Evolutionary conservation across 1,140 invertebrate species (phyloP).

Genomic region (Carposina sasakii): DNA sequence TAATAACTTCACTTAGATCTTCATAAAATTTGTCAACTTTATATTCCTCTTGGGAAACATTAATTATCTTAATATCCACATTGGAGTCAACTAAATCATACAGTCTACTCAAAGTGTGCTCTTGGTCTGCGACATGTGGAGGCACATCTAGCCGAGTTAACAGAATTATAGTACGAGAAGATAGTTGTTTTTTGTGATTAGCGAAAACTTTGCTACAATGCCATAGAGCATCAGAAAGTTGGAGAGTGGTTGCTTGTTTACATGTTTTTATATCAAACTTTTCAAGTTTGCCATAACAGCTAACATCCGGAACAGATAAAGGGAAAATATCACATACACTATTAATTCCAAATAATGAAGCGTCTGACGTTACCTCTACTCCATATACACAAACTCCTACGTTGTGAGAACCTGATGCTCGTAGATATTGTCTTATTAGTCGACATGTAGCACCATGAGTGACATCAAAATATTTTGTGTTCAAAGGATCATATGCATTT

Average conservation of each 20-base stretch:
- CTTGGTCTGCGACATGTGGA: constrained; percentile 39
- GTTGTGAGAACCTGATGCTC: constrained; percentile 33
- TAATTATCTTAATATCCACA: constrained; percentile 51
- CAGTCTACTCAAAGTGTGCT: constrained; percentile 42
- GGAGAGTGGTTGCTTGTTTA: constrained; percentile 43
- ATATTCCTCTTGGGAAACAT: constrained; percentile 40
- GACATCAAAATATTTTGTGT: constrained; percentile 19
- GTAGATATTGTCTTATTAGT: constrained; percentile 43
- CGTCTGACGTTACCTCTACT: constrained; percentile 28
- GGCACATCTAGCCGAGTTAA: constrained; percentile 40
- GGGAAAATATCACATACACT: constrained; percentile 48
- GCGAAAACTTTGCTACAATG: constrained; percentile 57
- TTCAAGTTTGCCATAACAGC: constrained; percentile 47
- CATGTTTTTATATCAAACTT: constrained; percentile 31
- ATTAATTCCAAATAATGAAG: constrained; percentile 33
- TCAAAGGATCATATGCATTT: constrained; percentile 40
- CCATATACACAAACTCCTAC: constrained; percentile 53
- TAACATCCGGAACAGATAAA: constrained; percentile 35
- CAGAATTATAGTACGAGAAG: constrained; percentile 42
- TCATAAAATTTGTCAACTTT: constrained; percentile 44
- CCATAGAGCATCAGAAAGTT: constrained; percentile 52
- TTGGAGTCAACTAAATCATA: constrained; percentile 48
- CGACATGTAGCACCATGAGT: constrained; percentile 47
- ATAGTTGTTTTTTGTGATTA: constrained; percentile 54
- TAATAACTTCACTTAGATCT: constrained; percentile 42